Evolutionary conservation across 2,888 invertebrate species (phyloP).

Genomic region (Blomia tropicalis): DNA sequence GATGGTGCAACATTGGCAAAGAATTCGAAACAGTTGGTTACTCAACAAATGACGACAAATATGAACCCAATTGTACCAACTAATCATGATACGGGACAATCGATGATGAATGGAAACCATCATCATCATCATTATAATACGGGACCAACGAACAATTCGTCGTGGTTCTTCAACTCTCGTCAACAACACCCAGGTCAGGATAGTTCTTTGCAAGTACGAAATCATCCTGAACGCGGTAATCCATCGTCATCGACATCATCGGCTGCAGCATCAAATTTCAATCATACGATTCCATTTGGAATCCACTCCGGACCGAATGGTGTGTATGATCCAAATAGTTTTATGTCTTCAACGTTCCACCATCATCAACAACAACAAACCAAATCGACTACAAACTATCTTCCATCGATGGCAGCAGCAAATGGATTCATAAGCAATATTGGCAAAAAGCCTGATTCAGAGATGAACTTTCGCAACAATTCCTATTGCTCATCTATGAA

Average conservation of each 20-base stretch:
- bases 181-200: background rate
- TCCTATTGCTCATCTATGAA: conserved; percentile 18
- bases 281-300: conserved; percentile 17
- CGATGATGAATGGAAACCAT: conserved; percentile 5
- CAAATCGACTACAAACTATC: conserved; percentile 18
- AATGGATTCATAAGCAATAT: conserved; percentile 13
- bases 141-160: background rate
- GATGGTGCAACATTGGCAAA: background rate
- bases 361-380: conserved; percentile 3
- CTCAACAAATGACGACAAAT: background rate
- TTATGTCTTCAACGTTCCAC: conserved; percentile 17
- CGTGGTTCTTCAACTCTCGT: conserved; percentile 14
- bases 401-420: conserved; percentile 18
- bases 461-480: conserved; percentile 20
- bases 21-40: background rate
- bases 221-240: background rate
- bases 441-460: conserved; percentile 6
- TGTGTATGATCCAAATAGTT: conserved; percentile 15
- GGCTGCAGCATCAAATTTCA: too few relatives aligned
- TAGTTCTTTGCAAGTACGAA: background rate
- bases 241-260: background rate
- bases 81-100: background rate
- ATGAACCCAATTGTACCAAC: background rate
- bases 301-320: background rate
- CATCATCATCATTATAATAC: background rate